phyloP scores from a whole-genome alignment of 2,113 vertebrate genomes.

The Tragelaphus buxtoni region DNA sequence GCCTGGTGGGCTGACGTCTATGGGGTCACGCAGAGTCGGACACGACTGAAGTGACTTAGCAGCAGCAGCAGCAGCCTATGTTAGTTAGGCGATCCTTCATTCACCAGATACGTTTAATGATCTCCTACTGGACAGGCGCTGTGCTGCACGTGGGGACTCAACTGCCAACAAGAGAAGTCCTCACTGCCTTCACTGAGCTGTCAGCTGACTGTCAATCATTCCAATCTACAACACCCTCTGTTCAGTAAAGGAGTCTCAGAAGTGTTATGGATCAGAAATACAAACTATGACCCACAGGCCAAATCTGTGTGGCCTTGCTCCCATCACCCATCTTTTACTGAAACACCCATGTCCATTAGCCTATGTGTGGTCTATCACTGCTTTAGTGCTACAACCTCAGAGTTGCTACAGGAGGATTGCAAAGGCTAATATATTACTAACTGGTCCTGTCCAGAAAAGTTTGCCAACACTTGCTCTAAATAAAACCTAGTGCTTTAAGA shows the following conservation, averaged over 20 bases:
- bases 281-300: background rate
- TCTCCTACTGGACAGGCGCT: background rate
- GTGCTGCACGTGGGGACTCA: background rate
- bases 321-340: background rate
- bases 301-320: background rate
- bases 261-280: background rate
- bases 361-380: background rate
- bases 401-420: background rate
- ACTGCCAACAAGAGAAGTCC: background rate
- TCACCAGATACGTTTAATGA: background rate
- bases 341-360: background rate
- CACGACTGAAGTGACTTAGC: too few species aligned
- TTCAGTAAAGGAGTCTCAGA: background rate
- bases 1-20: too few species aligned
- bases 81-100: background rate
- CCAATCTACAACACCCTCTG: background rate
- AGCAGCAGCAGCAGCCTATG: too few species aligned
- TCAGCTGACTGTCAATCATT: background rate
- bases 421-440: background rate
- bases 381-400: background rate
- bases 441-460: background rate
- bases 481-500: conserved; percentile 19
- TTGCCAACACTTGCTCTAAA: background rate
- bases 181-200: background rate
- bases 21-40: too few species aligned